These are phyloP conservation scores for Microplitis manilae DNA, from an alignment of 2,888 invertebrate genomes.

Conservation along the genomic window DNA sequence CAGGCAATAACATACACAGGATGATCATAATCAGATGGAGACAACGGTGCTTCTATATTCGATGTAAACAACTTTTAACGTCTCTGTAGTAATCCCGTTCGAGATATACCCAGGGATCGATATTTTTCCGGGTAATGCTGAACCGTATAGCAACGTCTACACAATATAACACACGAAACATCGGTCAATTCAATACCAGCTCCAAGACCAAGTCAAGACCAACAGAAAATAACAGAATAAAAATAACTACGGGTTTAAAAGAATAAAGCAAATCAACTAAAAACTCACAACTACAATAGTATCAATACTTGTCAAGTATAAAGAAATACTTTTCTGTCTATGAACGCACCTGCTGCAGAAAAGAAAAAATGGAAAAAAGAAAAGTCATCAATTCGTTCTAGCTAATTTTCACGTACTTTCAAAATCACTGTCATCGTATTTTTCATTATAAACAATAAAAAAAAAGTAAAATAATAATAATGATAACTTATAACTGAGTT, in stretches of 20 bases:
- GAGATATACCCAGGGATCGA: constrained; percentile 34
- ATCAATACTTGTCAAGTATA: too few species aligned
- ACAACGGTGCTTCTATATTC: constrained; percentile 10
- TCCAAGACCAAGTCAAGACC: background rate
- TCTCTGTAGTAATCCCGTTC: constrained; percentile 34
- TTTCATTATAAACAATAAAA: background rate
- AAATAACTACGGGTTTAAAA: background rate
- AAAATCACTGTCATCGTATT: background rate
- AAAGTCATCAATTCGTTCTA: background rate
- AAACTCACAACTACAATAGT: background rate
- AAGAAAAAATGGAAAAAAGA: background rate
- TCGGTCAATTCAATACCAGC: constrained; percentile 19
- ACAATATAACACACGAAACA: background rate
- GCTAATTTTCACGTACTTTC: constrained; percentile 2
- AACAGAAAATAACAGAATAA: background rate
- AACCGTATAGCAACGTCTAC: constrained; percentile 1
- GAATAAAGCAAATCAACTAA: background rate
- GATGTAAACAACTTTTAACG: constrained; percentile 22
- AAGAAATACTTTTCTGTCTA: background rate
- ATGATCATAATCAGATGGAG: constrained; percentile 1
- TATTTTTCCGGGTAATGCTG: constrained; percentile 41
- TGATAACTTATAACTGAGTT: background rate
- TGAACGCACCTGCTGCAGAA: background rate
- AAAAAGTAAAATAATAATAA: background rate
- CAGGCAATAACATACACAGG: background rate